phyloP scores from a whole-genome alignment of 2,888 invertebrate species.

The Morpho achilles region DNA sequence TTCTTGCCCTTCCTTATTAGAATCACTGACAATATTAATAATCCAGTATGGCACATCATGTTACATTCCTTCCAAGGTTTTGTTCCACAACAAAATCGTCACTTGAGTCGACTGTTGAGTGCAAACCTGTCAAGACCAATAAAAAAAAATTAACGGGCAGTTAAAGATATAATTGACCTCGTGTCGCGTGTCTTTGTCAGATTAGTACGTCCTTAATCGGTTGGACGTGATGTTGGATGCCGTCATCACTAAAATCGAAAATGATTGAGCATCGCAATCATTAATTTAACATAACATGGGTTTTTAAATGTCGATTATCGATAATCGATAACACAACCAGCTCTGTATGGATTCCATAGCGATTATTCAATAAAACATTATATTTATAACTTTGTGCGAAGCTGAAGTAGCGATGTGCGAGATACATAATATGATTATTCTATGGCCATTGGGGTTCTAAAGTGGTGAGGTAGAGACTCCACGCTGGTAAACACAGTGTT shows the following conservation, averaged over 20 bases:
- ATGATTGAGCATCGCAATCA: conserved; percentile 4
- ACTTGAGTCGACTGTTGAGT: conserved; percentile 1
- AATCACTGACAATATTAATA: no score
- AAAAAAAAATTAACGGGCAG: conserved; percentile 4
- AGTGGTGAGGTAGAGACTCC: no score
- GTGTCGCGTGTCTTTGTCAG: conserved; percentile 13
- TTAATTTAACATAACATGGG: conserved; percentile 1
- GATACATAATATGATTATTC: no score
- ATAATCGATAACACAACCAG: neutral
- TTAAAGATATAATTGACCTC: conserved; percentile 12
- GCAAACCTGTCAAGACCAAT: conserved; percentile 8
- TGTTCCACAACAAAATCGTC: neutral
- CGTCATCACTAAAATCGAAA: conserved; percentile 13
- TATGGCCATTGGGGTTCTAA: no score
- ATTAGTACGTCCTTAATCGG: conserved; percentile 15
- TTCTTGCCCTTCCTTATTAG: no score
- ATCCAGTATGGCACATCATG: no score
- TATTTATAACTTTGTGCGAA: no score
- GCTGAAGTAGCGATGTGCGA: no score
- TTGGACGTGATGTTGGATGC: conserved; percentile 7
- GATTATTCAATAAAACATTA: no score
- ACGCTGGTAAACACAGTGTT: no score
- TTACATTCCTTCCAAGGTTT: no score
- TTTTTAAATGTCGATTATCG: neutral
- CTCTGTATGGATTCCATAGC: no score